A percentile compares a stretch with the other conserved stretches of the same genome.
Conservation (phyloP, 2,888 invertebrate species). For the Rotaria socialis region DNA sequence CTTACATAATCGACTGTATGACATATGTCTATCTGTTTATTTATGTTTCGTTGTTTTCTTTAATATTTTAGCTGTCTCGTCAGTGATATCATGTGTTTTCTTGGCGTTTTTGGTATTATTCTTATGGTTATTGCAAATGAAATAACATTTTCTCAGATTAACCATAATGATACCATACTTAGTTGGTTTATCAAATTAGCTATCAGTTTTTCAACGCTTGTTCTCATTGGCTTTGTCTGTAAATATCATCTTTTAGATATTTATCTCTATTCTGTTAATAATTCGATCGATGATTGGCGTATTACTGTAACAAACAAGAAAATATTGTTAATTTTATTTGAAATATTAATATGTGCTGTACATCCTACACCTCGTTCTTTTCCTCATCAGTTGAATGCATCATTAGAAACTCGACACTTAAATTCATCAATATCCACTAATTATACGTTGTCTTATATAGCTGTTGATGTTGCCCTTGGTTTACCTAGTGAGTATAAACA, state of each 20-base stretch:
- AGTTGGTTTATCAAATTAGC: conserved; percentile 53
- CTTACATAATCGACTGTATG: too few relatives aligned
- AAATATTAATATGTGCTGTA: conserved; percentile 61
- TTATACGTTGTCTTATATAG: not conserved
- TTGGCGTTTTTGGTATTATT: conserved; percentile 54
- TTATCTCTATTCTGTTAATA: conserved; percentile 55
- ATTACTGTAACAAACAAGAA: conserved; percentile 53
- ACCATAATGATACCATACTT: conserved; percentile 48
- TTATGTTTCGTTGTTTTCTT: not conserved
- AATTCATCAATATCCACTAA: not conserved
- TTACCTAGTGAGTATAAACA: not conserved
- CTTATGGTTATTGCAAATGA: conserved; percentile 57
- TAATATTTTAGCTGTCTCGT: not conserved
- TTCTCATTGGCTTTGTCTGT: conserved; percentile 53
- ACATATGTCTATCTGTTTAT: too few relatives aligned
- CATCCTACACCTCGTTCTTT: conserved; percentile 52
- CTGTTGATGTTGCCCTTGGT: not conserved
- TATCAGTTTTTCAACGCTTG: conserved; percentile 53
- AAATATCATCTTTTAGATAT: conserved; percentile 56
- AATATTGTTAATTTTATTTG: conserved; percentile 69
- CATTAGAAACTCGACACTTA: conserved; percentile 43
- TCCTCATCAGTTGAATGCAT: too few relatives aligned
- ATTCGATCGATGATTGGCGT: conserved; percentile 57
- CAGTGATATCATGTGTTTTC: conserved; percentile 52
- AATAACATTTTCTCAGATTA: conserved; percentile 50